phyloP scores from a whole-genome alignment of 2,888 invertebrate species.

The Eurytoma californica region DNA sequence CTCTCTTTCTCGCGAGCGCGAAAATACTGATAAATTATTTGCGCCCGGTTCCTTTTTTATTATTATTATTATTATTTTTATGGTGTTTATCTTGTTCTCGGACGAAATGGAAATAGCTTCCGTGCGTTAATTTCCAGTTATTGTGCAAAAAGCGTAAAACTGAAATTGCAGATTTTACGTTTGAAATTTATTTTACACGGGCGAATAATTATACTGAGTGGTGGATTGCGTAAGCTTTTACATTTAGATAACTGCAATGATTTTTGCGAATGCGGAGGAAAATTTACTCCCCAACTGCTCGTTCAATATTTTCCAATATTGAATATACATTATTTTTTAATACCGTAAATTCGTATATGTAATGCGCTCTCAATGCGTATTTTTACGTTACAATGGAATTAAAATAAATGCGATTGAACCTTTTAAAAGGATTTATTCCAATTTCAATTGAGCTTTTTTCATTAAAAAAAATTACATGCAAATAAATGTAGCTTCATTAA shows the following conservation, averaged over 20 bases:
- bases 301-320: constrained; percentile 54
- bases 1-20: neutral
- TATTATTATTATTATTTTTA: constrained; percentile 53
- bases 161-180: constrained; percentile 59
- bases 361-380: constrained; percentile 46
- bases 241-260: constrained; percentile 58
- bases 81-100: constrained; percentile 56
- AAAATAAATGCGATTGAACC: constrained; percentile 53
- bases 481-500: constrained; percentile 44
- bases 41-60: constrained; percentile 40
- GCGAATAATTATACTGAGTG: constrained; percentile 57
- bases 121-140: constrained; percentile 58
- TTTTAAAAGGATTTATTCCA: constrained; percentile 49
- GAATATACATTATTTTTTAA: constrained; percentile 58
- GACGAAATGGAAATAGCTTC: constrained; percentile 39
- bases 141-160: constrained; percentile 59
- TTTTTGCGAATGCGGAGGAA: constrained; percentile 53
- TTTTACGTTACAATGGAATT: constrained; percentile 52
- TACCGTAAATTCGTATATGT: constrained; percentile 54
- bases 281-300: constrained; percentile 49
- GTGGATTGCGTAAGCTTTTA: constrained; percentile 56
- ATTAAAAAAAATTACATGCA: constrained; percentile 35
- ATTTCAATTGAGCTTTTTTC: constrained; percentile 40
- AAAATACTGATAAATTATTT: constrained; percentile 54
- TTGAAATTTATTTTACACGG: constrained; percentile 58